Evolutionary conservation across 1,140 invertebrate species (phyloP), one percentile per base, ranked within the genome.

Genomic region (Aphelenchoides besseyi): DNA sequence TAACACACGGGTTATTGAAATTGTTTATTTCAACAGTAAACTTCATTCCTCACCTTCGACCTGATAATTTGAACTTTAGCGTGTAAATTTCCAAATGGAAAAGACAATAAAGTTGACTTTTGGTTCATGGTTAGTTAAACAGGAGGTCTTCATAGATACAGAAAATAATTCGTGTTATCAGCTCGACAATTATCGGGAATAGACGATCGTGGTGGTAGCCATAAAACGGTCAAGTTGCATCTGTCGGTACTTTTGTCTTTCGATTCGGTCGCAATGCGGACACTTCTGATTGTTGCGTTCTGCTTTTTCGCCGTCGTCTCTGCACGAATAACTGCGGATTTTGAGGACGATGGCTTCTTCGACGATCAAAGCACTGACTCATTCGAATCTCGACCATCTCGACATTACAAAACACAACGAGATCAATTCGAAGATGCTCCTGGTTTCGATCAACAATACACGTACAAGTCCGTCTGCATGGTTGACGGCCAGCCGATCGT

Each of bases 401-500:
- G 5, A 29, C 55, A 59, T 48, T 48, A 23, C 55, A 23, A 33
- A 59, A 59, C 5, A 59, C 18, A 8, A 23, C 5, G 55, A 33
- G 18, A 59, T 8, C 5, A 18, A 8, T 23, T 12, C 5, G 23
- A 12, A 33, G 18, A 5, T 5, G 5, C 18, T 59, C 5, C 55
- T 8, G 55, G 12, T 59, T 16, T 59, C 18, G 32, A 33, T 8
- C 5, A 33, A 33, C 55, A 59, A 18, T 63, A 82, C 69, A 84
- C 79, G 16, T 82, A 82, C 73, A 82, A 77, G 55, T 66, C 57
- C 23, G 63, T 79, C n/a, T 82, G 80, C 48, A 26, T 74, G 26
- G 70, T 82, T 1, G 75, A 84, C 32, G 73, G 76, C n/a, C 70
- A 73, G 35, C 76, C 79, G 18, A 41, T 53, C 30, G 26, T 84